phyloP scores from a whole-genome alignment of 2,797 vertebrate species.

The Pseudochaenichthys georgianus region DNA sequence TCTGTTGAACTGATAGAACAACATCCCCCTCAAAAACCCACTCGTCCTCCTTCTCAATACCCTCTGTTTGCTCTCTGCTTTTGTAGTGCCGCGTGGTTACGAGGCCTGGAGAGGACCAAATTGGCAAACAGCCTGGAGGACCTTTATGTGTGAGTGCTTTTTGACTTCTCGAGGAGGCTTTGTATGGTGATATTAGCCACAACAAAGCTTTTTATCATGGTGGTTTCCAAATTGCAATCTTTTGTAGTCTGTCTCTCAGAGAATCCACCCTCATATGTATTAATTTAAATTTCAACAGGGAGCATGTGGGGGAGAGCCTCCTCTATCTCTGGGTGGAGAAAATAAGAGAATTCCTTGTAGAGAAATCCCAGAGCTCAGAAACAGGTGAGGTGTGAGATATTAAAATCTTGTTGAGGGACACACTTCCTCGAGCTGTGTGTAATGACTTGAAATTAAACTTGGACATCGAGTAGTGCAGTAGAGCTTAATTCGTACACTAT shows the following conservation, averaged over 20 bases:
- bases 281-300: conserved; percentile 82
- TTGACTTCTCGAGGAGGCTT: conserved; percentile 43
- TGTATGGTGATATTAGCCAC: conserved; percentile 34
- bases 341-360: conserved; percentile 91
- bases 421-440: not conserved
- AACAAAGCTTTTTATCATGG: conserved; percentile 50
- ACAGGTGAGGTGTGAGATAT: conserved; percentile 85
- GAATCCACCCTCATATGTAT: conserved; percentile 13
- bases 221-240: conserved; percentile 14
- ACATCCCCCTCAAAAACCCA: conserved; percentile 53
- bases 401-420: conserved; percentile 32
- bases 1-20: conserved; percentile 59
- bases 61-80: conserved; percentile 62
- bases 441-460: conserved; percentile 1
- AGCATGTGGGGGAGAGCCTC: conserved; percentile 93
- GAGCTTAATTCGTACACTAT: not conserved
- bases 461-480: not conserved
- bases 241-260: conserved; percentile 12
- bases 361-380: conserved; percentile 87
- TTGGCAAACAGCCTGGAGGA: conserved; percentile 94
- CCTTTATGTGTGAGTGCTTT: conserved; percentile 92
- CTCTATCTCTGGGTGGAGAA: conserved; percentile 97
- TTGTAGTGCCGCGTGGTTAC: conserved; percentile 94
- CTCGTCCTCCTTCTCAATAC: conserved; percentile 59
- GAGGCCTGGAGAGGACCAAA: conserved; percentile 86